These are phyloP conservation scores for Helogale parvula DNA, from an alignment of 2,113 vertebrate species.

Conservation along the genomic window DNA sequence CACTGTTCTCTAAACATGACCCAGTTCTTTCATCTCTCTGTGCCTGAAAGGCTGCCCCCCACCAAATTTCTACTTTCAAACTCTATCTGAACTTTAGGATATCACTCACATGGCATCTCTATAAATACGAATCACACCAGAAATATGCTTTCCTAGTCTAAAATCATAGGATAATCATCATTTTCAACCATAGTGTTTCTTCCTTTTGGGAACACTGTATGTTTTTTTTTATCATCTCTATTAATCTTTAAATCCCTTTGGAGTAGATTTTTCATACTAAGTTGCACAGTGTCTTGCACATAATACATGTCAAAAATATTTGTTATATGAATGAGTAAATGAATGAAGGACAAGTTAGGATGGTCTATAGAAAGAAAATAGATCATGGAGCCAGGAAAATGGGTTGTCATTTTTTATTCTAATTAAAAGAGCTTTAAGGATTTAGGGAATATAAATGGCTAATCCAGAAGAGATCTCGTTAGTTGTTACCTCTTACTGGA, in stretches of 20 bases:
- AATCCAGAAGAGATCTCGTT: neutral
- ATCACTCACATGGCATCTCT: neutral
- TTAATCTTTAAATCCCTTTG: neutral
- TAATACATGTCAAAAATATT: neutral
- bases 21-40: neutral
- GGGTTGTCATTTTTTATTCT: neutral
- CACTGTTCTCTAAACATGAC: neutral
- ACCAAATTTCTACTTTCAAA: neutral
- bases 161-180: neutral
- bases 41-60: neutral
- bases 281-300: neutral
- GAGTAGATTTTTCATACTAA: neutral
- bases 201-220: neutral
- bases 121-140: neutral
- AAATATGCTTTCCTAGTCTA: neutral
- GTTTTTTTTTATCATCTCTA: neutral
- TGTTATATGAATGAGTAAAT: neutral
- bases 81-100: neutral
- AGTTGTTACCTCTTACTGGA: neutral
- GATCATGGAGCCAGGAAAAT: neutral
- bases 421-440: neutral
- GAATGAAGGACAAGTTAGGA: neutral
- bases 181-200: neutral
- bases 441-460: neutral
- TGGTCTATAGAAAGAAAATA: neutral